These are phyloP conservation scores for Trididemnum clinides DNA, from an alignment of 23 tunicate genomes.

Conservation along the genomic window DNA sequence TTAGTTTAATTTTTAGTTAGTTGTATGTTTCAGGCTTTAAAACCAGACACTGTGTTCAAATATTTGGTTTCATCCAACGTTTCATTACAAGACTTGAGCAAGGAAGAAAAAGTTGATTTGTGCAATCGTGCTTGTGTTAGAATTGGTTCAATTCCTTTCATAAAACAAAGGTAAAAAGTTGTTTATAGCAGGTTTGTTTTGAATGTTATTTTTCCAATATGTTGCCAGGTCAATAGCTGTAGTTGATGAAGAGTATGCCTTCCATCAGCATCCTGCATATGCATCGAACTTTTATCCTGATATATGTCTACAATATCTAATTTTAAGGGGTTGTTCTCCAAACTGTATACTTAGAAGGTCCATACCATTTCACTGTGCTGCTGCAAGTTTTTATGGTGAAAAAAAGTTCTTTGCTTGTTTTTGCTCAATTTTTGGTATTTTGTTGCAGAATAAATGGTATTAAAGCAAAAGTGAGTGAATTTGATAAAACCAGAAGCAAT, in stretches of 20 bases:
- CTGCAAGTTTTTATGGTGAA: background rate
- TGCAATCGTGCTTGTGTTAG: slow-evolving; percentile 48
- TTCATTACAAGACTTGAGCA: slow-evolving; percentile 3
- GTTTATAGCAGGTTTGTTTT: background rate
- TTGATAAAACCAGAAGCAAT: background rate
- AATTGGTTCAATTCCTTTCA: slow-evolving; percentile 56
- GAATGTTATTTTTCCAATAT: too few species aligned
- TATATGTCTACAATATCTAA: too few species aligned
- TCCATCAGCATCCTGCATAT: too few species aligned
- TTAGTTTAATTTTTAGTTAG: too few species aligned
- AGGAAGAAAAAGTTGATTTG: background rate
- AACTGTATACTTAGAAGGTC: too few species aligned
- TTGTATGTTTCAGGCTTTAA: slow-evolving; percentile 32
- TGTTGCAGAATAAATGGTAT: background rate
- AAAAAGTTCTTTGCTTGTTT: background rate
- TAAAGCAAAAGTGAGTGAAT: background rate
- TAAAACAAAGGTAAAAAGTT: slow-evolving; percentile 42
- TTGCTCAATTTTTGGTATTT: background rate
- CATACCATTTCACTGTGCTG: too few species aligned
- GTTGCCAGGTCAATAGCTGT: too few species aligned
- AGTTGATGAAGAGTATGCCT: too few species aligned
- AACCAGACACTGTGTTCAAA: slow-evolving; percentile 50
- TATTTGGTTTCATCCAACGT: slow-evolving; percentile 11
- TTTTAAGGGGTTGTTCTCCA: too few species aligned
- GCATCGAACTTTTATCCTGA: too few species aligned